phyloP scores from a whole-genome alignment of 2,797 vertebrate species.

The Sebastes nivosus region DNA sequence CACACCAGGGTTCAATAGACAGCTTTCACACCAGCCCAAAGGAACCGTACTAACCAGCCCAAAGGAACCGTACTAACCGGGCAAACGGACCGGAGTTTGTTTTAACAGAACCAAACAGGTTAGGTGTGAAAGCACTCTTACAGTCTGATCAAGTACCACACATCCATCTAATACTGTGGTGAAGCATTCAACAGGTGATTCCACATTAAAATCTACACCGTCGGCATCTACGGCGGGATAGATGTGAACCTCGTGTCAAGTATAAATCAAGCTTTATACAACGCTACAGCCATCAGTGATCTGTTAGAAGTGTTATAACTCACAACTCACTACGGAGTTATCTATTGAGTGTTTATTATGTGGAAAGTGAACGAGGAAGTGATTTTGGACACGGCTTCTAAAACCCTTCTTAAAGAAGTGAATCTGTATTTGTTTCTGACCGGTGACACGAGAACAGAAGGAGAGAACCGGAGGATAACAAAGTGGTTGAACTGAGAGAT shows the following conservation, averaged over 20 bases:
- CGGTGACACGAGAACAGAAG: background rate
- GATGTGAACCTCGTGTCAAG: background rate
- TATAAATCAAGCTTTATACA: too few species aligned
- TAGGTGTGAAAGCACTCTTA: too few species aligned
- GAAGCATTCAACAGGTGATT: background rate
- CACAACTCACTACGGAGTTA: background rate
- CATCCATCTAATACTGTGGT: too few species aligned
- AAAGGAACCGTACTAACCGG: too few species aligned
- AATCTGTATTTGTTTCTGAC: constrained; percentile 2
- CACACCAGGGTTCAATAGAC: too few species aligned
- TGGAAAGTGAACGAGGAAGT: background rate
- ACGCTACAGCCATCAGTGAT: background rate
- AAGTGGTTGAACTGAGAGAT: constrained; percentile 74
- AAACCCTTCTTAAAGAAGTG: background rate
- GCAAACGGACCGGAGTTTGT: too few species aligned
- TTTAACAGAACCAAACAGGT: too few species aligned
- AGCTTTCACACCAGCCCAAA: too few species aligned
- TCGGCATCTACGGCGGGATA: background rate
- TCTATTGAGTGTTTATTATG: background rate
- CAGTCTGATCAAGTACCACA: too few species aligned
- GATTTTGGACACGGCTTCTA: background rate
- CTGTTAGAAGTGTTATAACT: background rate
- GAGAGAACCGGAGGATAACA: background rate
- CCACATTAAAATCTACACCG: background rate
- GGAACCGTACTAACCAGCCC: too few species aligned